Evolutionary conservation across 2,113 vertebrate species (phyloP), one percentile per base, ranked within the genome.

Genomic region (Galbula dea): DNA sequence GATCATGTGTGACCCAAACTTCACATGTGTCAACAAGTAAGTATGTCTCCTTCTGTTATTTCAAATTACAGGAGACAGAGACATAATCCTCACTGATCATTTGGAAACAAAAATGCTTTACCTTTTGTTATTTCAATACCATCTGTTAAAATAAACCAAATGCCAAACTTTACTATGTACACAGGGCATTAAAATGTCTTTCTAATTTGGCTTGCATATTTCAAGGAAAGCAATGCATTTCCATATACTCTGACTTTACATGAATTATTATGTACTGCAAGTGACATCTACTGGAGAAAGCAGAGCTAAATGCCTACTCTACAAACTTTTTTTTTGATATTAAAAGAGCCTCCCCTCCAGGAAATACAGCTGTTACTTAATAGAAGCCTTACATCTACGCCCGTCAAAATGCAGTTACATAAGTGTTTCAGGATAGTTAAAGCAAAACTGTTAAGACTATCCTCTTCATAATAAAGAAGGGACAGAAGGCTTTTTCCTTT

Each of bases 241-340:
- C 80, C 95, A 88, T 96, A 96, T 95, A 91, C 94, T 94, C 94
- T 95, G 91, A 96, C 95, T 98, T 96, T 96, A 95, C 81, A 97
- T 97, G 94, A 97, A 96, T 96, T 97, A 96, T 97, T 97, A 96
- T 98, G 98, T 98, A 98, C 97, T 98, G 97, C 97, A 98, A 97
- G 98, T 98, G 98, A 98, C 98, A 98, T 98, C 98, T 98, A 97
- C 98, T 98, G 98, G 98, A 98, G 98, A 98, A 98, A 98, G 94
- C 85, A 97, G 97, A 98, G 89, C 94, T 97, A 94, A 98, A 96
- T 97, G 92, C 78, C 89, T 97, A 93, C 80, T 92, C 94, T 95
- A 85, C 88, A 95, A 97, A 96, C 83, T 94, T 84, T 79, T 94
- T 84, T 82, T 89, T 78, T 79, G 24, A 93, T 94, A 67, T 86